A percentile compares a stretch with the other conserved stretches of the same genome.
Conservation (phyloP, 2,797 vertebrate species). For the Novumbra hubbsi region DNA sequence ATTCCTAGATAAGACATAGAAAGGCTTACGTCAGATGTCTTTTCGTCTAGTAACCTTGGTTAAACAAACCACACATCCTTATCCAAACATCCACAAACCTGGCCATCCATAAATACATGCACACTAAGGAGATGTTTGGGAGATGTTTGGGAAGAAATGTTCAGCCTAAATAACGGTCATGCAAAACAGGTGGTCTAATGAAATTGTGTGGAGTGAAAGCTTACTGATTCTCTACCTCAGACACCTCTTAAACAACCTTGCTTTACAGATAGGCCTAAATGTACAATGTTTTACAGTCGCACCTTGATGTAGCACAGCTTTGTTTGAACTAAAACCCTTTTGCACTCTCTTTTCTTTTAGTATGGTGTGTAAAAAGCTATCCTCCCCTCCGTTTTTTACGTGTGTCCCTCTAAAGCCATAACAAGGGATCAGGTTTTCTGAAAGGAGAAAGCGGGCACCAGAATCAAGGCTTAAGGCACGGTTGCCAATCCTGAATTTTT, state of each 20-base stretch:
- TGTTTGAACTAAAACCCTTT: not conserved
- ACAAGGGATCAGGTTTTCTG: no score
- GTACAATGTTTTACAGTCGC: not conserved
- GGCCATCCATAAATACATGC: not conserved
- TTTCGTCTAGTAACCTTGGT: not conserved
- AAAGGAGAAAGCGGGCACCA: not conserved
- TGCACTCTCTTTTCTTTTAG: not conserved
- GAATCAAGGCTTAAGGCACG: not conserved
- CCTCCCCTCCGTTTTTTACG: not conserved
- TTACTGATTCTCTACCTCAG: no score
- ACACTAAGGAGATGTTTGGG: conserved; percentile 2
- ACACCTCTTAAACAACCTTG: no score
- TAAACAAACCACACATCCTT: not conserved
- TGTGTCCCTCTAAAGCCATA: not conserved
- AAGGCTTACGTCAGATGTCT: not conserved
- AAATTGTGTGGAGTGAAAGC: no score
- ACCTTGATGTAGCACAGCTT: not conserved
- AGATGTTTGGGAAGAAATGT: not conserved
- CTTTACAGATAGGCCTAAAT: not conserved
- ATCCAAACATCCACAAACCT: conserved; percentile 1
- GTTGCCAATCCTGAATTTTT: not conserved
- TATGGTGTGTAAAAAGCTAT: not conserved
- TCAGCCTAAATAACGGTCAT: no score
- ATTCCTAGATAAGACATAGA: not conserved
- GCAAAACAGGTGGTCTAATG: no score